Base-by-base conservation (phyloP, 2,113 vertebrate genomes). In the Noturus placidus region DNA sequence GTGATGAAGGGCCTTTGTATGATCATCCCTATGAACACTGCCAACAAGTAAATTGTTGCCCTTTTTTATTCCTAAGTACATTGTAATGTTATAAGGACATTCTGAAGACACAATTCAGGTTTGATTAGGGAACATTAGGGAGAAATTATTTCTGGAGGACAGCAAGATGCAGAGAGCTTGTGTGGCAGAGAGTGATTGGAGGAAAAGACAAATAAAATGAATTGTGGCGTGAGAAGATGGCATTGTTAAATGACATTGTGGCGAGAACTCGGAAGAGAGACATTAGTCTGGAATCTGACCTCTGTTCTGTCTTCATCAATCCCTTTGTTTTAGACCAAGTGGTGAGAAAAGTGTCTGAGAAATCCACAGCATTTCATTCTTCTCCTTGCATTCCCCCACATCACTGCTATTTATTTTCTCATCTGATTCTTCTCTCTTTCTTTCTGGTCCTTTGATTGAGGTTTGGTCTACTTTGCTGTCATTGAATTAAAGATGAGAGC, bases 391-490 rank as follows among this genome's bases (percentile, higher is more conserved):
- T 89, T 83, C 25, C 65, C 65, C 22, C 25, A 35, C 59, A 86
- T 79, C 33, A 61, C 87, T 79, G 61, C 69, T 42, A 42, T 83
- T 82, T 83, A 46, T 50, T 79, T 70, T 70, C 22, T 69, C 35
- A 80, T 86, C 85, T 80, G 85, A 61, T 86, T 80, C 85, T 69
- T 38, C 50, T 87, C 42, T 52, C 61, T 22, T 69, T 80, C 13
- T 42, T 63, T 86, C 80, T 81, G 52, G 86, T 69, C 56, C 33
- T 25, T 25, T 86, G 80, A 67, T 38, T 52, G 67, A 42, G 83
- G 42, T 79, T 69, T 38, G 42, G 69, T 84, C 79, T 87, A 82
- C 35, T 87, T 90, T 87, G 70, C 54, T 74, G 87, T 84, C 56
- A 25, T 59, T 30, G 22, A 74, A 87, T 82, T 20, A 52, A 82